A percentile compares a stretch with the other conserved stretches of the same genome.
phyloP scores from a whole-genome alignment of 2,797 vertebrate genomes.

The Eidolon dupreanum region DNA sequence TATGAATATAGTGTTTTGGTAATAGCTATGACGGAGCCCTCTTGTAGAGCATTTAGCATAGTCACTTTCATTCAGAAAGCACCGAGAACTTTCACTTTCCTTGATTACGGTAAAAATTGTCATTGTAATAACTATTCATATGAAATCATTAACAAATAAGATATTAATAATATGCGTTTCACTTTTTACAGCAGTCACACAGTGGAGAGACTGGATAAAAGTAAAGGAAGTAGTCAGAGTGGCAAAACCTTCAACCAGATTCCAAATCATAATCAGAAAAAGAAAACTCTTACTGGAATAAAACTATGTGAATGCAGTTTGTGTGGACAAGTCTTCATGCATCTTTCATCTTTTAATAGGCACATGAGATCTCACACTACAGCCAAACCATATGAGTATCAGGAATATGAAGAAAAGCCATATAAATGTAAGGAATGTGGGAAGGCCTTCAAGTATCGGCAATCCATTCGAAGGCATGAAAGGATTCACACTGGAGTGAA shows the following conservation, averaged over 20 bases:
- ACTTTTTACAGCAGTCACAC: slow-evolving; percentile 29
- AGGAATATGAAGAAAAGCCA: slow-evolving; percentile 49
- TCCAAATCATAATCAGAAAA: not conserved
- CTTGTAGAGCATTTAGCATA: not conserved
- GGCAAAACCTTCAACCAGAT: not conserved
- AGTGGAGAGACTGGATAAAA: not conserved
- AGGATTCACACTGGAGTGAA: not conserved
- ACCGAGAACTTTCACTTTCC: not conserved
- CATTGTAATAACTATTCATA: not conserved
- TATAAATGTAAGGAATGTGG: slow-evolving; percentile 26
- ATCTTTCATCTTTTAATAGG: slow-evolving; percentile 42
- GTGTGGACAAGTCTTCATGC: slow-evolving; percentile 38
- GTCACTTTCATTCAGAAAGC: not conserved
- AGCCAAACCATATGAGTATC: not conserved
- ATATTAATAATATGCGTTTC: not conserved
- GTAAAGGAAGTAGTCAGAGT: slow-evolving; percentile 23
- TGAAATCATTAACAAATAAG: not conserved
- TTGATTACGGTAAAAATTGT: not conserved
- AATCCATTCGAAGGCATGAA: not conserved
- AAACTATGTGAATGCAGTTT: slow-evolving; percentile 21
- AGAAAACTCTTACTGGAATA: not conserved
- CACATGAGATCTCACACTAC: slow-evolving; percentile 34
- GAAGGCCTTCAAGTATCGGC: not conserved
- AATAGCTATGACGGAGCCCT: not conserved
- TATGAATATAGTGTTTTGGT: not conserved